phyloP scores from a whole-genome alignment of 2,888 invertebrate genomes.

The Patella caerulea region DNA sequence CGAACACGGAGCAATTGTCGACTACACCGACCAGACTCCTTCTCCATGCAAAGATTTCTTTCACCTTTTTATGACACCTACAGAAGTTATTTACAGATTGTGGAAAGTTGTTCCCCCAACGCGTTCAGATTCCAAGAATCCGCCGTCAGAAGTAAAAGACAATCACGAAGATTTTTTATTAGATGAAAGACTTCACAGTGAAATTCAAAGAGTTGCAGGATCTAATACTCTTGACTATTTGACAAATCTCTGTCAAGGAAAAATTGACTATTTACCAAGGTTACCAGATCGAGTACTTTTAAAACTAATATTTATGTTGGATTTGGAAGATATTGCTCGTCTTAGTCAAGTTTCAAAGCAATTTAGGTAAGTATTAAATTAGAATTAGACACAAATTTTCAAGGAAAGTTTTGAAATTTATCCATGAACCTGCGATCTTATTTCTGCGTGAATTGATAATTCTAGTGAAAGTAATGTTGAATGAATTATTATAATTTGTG shows the following conservation, averaged over 20 bases:
- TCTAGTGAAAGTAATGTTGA: no score
- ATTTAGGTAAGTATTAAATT: conserved; percentile 58
- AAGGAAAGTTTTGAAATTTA: no score
- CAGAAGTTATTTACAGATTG: conserved; percentile 58
- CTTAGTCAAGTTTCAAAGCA: conserved; percentile 56
- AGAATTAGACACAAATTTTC: no score
- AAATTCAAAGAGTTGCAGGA: conserved; percentile 63
- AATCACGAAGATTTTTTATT: conserved; percentile 62
- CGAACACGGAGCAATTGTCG: conserved; percentile 50
- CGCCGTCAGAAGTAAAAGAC: conserved; percentile 54
- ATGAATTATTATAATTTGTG: no score
- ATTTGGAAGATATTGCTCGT: conserved; percentile 64
- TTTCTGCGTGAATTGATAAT: no score
- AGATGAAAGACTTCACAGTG: conserved; percentile 65
- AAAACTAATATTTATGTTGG: conserved; percentile 57
- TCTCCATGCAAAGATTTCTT: conserved; percentile 66
- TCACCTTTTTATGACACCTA: conserved; percentile 57
- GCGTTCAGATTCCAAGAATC: conserved; percentile 52
- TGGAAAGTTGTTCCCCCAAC: conserved; percentile 68
- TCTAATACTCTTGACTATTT: conserved; percentile 56
- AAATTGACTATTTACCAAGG: conserved; percentile 63
- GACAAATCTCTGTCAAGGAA: conserved; percentile 52
- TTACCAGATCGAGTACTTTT: conserved; percentile 56
- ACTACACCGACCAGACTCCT: conserved; percentile 46
- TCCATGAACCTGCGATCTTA: no score